phyloP scores from a whole-genome alignment of 2,888 invertebrate genomes.

The Euclidia mi region DNA sequence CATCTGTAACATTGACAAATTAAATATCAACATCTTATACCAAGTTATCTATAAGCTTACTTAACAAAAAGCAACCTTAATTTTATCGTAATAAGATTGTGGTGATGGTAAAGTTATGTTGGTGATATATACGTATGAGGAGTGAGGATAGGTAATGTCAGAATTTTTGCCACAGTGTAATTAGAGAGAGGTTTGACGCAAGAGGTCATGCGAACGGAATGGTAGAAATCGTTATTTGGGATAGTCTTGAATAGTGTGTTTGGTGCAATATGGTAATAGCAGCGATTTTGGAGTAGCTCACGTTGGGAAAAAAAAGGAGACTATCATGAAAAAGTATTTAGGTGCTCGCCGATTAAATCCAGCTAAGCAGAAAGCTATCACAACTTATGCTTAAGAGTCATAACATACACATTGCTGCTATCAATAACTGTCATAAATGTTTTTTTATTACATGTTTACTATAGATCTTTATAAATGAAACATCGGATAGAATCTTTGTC shows the following conservation, averaged over 20 bases:
- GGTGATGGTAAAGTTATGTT: conserved; percentile 49
- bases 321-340: neutral
- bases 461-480: too few relatives aligned
- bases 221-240: conserved; percentile 75
- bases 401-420: too few relatives aligned
- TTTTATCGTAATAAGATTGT: conserved; percentile 32
- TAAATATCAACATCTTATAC: conserved; percentile 77
- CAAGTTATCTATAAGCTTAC: conserved; percentile 15
- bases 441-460: too few relatives aligned
- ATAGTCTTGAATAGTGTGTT: conserved; percentile 34
- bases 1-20: conserved; percentile 87
- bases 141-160: conserved; percentile 73
- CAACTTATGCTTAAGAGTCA: too few relatives aligned
- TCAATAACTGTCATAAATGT: too few relatives aligned
- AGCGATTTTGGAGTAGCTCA: neutral
- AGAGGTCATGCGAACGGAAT: conserved; percentile 86
- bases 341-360: too few relatives aligned
- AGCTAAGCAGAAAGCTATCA: too few relatives aligned
- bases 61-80: conserved; percentile 46
- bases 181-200: conserved; percentile 80
- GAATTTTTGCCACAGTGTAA: conserved; percentile 84
- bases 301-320: neutral
- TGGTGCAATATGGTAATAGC: conserved; percentile 42
- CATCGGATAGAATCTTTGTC: too few relatives aligned
- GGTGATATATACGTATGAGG: conserved; percentile 54